A percentile compares a stretch with the other conserved stretches of the same genome.
phyloP scores from a whole-genome alignment of 92 coral and sea anemone species.

The Parazoanthus swiftii region DNA sequence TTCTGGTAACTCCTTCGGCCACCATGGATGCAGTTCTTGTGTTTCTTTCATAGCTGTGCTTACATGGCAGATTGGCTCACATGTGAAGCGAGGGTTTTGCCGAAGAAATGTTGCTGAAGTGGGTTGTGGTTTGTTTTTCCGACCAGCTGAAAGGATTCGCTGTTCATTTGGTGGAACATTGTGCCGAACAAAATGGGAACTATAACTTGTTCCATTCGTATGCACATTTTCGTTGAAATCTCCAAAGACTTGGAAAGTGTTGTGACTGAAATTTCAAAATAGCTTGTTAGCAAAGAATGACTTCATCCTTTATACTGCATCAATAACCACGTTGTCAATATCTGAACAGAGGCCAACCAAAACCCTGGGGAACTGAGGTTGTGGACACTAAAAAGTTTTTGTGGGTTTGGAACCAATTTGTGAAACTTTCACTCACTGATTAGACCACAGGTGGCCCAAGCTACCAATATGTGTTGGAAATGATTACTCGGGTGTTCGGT shows the following conservation, averaged over 20 bases:
- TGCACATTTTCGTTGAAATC: constrained; percentile 53
- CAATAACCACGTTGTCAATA: neutral
- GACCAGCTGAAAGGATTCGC: constrained; percentile 67
- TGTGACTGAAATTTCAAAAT: constrained; percentile 58
- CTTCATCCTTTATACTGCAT: neutral
- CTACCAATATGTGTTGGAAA: too few species aligned
- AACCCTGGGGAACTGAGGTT: too few species aligned
- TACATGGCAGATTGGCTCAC: constrained; percentile 95
- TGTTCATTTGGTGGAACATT: constrained; percentile 73
- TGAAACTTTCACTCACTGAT: too few species aligned
- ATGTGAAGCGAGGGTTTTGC: constrained; percentile 84
- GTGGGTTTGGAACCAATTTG: neutral
- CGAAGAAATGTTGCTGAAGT: constrained; percentile 85
- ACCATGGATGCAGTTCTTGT: constrained; percentile 67
- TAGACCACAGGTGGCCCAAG: too few species aligned
- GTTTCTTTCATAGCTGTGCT: constrained; percentile 59
- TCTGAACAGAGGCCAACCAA: too few species aligned
- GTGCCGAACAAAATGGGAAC: constrained; percentile 73
- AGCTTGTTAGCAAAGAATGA: neutral
- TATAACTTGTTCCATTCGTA: constrained; percentile 70
- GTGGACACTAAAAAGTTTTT: neutral
- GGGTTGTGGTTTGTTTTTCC: constrained; percentile 95
- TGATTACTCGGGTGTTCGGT: too few species aligned
- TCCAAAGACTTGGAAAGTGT: constrained; percentile 83
- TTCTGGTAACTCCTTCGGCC: constrained; percentile 83